Conservation (phyloP, 2,888 invertebrate species). For the Carabus problematicus region DNA sequence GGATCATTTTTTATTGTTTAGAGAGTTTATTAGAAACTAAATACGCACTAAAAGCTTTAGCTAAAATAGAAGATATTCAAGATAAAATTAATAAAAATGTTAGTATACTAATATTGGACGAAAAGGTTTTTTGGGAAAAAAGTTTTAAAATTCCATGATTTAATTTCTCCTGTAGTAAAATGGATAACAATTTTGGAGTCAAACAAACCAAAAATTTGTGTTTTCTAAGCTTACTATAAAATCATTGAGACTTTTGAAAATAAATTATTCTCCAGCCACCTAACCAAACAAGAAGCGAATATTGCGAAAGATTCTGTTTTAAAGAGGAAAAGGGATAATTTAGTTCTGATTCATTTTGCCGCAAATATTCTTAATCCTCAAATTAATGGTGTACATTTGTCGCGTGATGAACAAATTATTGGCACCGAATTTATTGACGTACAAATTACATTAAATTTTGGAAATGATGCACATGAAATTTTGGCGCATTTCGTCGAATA, state of each 20-base stretch:
- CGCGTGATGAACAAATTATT: slow-evolving; percentile 24
- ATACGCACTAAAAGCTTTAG: slow-evolving; percentile 47
- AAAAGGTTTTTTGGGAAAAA: slow-evolving; percentile 45
- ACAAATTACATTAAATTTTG: slow-evolving; percentile 28
- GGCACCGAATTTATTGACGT: slow-evolving; percentile 32
- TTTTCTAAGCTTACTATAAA: slow-evolving; percentile 46
- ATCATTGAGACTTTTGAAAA: slow-evolving; percentile 45
- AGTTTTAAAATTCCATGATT: slow-evolving; percentile 42
- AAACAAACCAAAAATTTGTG: slow-evolving; percentile 46
- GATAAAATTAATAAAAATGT: slow-evolving; percentile 39
- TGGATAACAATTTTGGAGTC: slow-evolving; percentile 46
- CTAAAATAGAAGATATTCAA: slow-evolving; percentile 45
- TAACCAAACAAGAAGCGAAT: slow-evolving; percentile 40
- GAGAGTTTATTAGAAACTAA: slow-evolving; percentile 47
- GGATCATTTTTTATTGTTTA: slow-evolving; percentile 47
- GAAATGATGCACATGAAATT: slow-evolving; percentile 24
- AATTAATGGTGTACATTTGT: slow-evolving; percentile 43
- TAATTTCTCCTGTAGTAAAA: slow-evolving; percentile 44
- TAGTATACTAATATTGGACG: slow-evolving; percentile 43
- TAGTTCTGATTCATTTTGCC: slow-evolving; percentile 47
- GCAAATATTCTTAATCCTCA: slow-evolving; percentile 48
- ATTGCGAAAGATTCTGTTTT: slow-evolving; percentile 27
- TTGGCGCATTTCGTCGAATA: slow-evolving; percentile 33
- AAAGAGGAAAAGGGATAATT: slow-evolving; percentile 43
- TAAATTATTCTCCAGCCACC: slow-evolving; percentile 37